phyloP scores from a whole-genome alignment of 2,113 vertebrate species.

The Solenodon paradoxus region DNA sequence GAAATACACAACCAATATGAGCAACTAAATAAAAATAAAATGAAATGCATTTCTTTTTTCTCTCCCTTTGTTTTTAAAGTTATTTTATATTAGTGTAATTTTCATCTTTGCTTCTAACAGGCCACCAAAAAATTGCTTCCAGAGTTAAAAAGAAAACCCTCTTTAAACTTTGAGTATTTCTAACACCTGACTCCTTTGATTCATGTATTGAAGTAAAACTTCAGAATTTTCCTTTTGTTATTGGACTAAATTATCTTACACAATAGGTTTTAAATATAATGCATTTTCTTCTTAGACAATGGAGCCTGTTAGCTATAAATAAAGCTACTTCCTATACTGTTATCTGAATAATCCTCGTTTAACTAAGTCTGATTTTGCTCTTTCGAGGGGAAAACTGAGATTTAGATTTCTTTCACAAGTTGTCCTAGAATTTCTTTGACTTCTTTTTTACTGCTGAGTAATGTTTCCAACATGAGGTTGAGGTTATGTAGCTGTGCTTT shows the following conservation, averaged over 20 bases:
- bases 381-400: slow-evolving; percentile 13
- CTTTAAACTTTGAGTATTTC: slow-evolving; percentile 31
- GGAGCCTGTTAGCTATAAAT: neutral
- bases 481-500: neutral
- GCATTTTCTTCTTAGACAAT: neutral
- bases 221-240: neutral
- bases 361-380: neutral
- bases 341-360: slow-evolving; percentile 16
- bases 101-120: slow-evolving; percentile 34
- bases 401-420: neutral
- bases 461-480: neutral
- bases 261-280: neutral
- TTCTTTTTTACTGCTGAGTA: neutral
- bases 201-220: slow-evolving; percentile 25
- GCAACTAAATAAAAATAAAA: too few relatives aligned
- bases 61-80: neutral
- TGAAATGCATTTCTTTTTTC: slow-evolving; percentile 20
- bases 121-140: neutral
- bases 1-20: too few relatives aligned
- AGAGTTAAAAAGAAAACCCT: neutral
- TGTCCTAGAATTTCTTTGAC: neutral
- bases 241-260: neutral
- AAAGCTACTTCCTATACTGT: neutral
- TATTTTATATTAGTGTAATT: neutral
- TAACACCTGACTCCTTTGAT: neutral